phyloP scores from a whole-genome alignment of 2,888 invertebrate genomes.

The Cosmia trapezina region DNA sequence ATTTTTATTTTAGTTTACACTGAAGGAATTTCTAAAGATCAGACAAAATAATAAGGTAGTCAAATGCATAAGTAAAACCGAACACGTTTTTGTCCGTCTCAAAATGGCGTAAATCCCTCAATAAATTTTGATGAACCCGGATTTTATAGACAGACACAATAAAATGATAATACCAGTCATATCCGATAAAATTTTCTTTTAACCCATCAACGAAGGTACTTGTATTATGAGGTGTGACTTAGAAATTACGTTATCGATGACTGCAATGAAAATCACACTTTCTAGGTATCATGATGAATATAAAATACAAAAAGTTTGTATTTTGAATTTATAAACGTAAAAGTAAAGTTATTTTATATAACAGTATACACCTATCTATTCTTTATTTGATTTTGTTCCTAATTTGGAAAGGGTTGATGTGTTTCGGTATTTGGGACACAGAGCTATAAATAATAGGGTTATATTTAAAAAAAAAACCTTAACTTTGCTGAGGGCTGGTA shows the following conservation, averaged over 20 bases:
- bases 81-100: slow-evolving; percentile 34
- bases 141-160: slow-evolving; percentile 55
- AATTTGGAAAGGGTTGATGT: slow-evolving; percentile 18
- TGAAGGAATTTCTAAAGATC: slow-evolving; percentile 13
- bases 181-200: slow-evolving; percentile 34
- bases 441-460: slow-evolving; percentile 26
- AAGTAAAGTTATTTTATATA: background rate
- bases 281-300: slow-evolving; percentile 15
- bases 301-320: slow-evolving; percentile 2
- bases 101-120: slow-evolving; percentile 52
- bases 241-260: slow-evolving; percentile 38
- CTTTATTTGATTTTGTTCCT: background rate
- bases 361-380: background rate
- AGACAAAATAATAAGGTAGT: slow-evolving; percentile 34
- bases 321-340: background rate
- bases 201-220: slow-evolving; percentile 18
- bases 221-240: slow-evolving; percentile 28
- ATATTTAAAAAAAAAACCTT: slow-evolving; percentile 5
- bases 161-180: slow-evolving; percentile 51
- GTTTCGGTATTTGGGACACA: slow-evolving; percentile 9
- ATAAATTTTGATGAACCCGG: slow-evolving; percentile 61
- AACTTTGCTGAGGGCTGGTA: background rate
- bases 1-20: background rate
- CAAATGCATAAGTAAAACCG: slow-evolving; percentile 22
- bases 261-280: slow-evolving; percentile 31